Base-by-base conservation (phyloP, 2,888 invertebrate species). In the Salticus scenicus region DNA sequence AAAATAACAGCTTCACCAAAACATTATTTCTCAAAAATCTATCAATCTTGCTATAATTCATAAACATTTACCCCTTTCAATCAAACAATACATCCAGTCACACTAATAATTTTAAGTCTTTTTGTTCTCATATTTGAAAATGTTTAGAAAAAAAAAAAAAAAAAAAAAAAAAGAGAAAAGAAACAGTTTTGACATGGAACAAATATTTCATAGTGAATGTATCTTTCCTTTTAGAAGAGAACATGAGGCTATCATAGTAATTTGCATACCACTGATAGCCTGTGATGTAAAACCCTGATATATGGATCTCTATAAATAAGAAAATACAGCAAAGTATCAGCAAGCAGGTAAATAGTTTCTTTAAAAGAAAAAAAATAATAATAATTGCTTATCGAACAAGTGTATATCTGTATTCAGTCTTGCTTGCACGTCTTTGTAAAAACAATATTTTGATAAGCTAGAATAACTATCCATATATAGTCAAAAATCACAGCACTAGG, bases 401-500 rank as follows among this genome's bases (percentile, higher is more conserved):
- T 57, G 57, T 57, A 57, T 57, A 17, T 57, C 57, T 24, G 57
- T 57, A 7, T 57, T 57, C 24, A 57, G 57, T 57, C 57, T 57
- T 57, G 57, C 57, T 57, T 57, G 57, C 57, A 57, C 4, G 24
- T 57, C 20, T 57, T 57, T 57, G 24, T 57, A 57, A 57, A 57
- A 57, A 57, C 24, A 57, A 57, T 57, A 57, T 57, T 57, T 57
- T 17, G 24, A 57, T 57, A 57, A 57, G 57, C 57, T 57, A 57
- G 47, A 47, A 71, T 73, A 83, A 83, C 77, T 77, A 77, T 83
- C 83, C 82, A 82, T 76, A 73, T 82, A 82, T 71, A 76, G 76
- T 82, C 76, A 83, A 41, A 82, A 83, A 83, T 83, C 83, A 83
- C 83, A 83, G 83, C 77, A 83, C 83, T 83, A 57, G 73, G 77